Percentiles rank a stretch among this genome's conserved stretches.
phyloP scores from a whole-genome alignment of 2,113 vertebrate genomes.

The Nesogale talazaci region DNA sequence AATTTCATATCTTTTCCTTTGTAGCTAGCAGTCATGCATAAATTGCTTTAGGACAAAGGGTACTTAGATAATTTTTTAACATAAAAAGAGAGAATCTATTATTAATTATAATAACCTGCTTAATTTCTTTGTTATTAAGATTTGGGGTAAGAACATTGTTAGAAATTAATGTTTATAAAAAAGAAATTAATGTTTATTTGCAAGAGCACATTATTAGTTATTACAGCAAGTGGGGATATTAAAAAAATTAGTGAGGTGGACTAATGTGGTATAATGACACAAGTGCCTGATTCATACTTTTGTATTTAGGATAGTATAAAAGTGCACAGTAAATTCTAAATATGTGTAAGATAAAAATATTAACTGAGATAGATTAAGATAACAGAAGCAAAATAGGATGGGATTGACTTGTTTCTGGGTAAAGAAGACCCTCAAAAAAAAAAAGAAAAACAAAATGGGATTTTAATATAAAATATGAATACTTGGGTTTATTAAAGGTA shows the following conservation, averaged over 20 bases:
- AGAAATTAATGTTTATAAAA: background rate
- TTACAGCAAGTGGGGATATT: background rate
- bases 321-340: background rate
- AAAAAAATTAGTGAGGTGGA: background rate
- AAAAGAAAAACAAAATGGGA: too few species aligned
- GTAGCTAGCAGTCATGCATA: background rate
- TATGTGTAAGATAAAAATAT: background rate
- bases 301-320: background rate
- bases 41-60: background rate
- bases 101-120: background rate
- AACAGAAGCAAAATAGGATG: background rate
- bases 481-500: too few species aligned
- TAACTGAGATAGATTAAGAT: background rate
- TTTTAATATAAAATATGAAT: background rate
- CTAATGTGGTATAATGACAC: background rate
- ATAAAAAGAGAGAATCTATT: background rate
- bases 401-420: background rate
- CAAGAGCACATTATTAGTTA: background rate
- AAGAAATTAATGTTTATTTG: background rate
- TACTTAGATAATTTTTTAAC: background rate
- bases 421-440: background rate
- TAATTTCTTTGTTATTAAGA: conserved; percentile 1
- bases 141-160: background rate
- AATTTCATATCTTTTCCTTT: conserved; percentile 8
- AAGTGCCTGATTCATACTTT: background rate